A percentile compares a stretch with the other conserved stretches of the same genome.
Conservation (phyloP, 2,888 invertebrate species). For the Caenorhabditis sp. region DNA sequence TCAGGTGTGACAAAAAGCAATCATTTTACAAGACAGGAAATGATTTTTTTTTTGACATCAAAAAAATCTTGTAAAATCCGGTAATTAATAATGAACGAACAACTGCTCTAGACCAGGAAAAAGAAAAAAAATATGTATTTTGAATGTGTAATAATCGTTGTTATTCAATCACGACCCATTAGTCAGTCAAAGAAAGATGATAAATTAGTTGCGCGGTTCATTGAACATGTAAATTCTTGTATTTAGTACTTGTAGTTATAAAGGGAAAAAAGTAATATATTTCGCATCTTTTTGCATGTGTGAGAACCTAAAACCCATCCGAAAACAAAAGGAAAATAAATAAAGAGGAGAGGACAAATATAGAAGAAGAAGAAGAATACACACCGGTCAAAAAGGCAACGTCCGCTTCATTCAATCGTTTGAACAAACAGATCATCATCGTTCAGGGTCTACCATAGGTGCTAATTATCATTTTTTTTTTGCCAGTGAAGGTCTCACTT, state of each 20-base stretch:
- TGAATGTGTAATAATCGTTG: not conserved
- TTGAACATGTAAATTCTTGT: not conserved
- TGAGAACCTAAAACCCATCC: not conserved
- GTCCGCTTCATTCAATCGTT: not conserved
- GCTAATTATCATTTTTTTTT: not conserved
- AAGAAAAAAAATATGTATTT: no score
- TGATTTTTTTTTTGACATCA: no score
- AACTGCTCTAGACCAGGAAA: not conserved
- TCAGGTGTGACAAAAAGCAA: no score
- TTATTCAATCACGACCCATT: not conserved
- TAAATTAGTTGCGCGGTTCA: not conserved
- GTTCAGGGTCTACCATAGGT: not conserved
- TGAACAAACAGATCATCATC: not conserved
- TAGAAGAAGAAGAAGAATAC: not conserved
- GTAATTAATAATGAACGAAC: not conserved
- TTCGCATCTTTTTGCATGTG: no score
- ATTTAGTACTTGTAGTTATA: no score
- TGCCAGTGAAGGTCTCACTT: no score
- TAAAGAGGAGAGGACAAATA: not conserved
- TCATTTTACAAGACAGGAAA: no score
- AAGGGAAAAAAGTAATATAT: no score
- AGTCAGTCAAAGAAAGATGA: not conserved
- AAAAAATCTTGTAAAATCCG: not conserved
- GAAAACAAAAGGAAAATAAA: not conserved
- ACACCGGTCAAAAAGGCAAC: not conserved